phyloP scores from a whole-genome alignment of 2,888 invertebrate species.

The Phyllotreta cruciferae region DNA sequence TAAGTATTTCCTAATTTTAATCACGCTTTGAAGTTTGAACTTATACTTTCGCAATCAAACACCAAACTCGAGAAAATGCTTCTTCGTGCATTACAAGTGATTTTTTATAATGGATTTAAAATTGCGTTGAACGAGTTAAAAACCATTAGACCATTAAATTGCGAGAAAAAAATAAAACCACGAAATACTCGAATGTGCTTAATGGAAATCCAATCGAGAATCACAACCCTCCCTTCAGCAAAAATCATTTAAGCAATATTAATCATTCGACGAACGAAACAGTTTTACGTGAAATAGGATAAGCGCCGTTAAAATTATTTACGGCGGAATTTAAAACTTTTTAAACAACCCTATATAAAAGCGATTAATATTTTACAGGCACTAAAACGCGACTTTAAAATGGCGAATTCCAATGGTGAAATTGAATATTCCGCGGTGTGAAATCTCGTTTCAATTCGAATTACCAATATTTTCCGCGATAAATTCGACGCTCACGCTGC shows the following conservation, averaged over 20 bases:
- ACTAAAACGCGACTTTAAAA: slow-evolving; percentile 3
- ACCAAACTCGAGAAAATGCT: no score
- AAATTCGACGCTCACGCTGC: slow-evolving; percentile 8
- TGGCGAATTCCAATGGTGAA: slow-evolving; percentile 11
- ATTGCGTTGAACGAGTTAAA: no score
- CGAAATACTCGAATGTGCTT: background rate
- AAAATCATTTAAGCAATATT: background rate
- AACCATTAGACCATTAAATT: no score
- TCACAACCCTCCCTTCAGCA: background rate
- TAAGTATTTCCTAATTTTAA: no score
- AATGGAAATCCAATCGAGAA: background rate
- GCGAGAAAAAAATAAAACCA: background rate
- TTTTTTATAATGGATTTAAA: no score
- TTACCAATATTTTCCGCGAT: slow-evolving; percentile 1
- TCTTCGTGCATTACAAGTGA: no score
- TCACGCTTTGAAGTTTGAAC: no score
- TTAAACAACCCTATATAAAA: slow-evolving; percentile 1
- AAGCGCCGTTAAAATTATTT: background rate
- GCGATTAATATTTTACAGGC: slow-evolving; percentile 9
- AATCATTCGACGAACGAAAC: background rate
- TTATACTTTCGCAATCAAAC: no score
- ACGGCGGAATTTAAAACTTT: background rate
- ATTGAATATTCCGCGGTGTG: slow-evolving; percentile 8
- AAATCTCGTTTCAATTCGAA: slow-evolving; percentile 11
- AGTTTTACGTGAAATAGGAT: background rate